Evolutionary conservation across 2,797 vertebrate species (phyloP).

Genomic region (Sebastes variabilis): DNA sequence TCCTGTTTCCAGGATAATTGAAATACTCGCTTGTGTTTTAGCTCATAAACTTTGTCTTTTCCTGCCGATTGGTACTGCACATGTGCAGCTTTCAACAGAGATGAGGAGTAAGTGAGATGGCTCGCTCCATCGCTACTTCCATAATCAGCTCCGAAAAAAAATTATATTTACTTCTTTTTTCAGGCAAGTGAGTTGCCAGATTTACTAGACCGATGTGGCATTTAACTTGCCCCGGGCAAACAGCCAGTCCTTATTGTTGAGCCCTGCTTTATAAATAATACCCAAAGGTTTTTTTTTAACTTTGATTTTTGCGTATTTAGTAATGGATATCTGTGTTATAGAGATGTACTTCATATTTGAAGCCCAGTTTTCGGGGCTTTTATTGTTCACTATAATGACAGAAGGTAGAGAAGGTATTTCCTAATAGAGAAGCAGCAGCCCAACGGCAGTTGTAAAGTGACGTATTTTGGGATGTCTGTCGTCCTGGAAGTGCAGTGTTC

Average conservation of each 20-base stretch:
- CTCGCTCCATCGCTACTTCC: not conserved
- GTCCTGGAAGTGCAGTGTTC: slow-evolving; percentile 51
- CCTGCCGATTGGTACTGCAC: not conserved
- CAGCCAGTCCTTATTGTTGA: not conserved
- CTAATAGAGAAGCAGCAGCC: not conserved
- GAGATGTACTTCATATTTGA: not conserved
- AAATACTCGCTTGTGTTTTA: rapidly evolving
- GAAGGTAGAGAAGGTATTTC: not conserved
- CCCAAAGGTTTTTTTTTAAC: not conserved
- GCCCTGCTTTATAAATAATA: not conserved
- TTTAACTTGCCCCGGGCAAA: not conserved
- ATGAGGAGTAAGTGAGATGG: not conserved
- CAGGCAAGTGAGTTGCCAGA: not conserved
- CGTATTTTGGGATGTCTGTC: slow-evolving; percentile 16
- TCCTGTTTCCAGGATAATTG: not conserved
- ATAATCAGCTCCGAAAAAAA: not conserved
- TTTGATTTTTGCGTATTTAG: not conserved
- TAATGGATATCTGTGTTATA: not conserved
- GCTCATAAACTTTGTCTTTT: not conserved
- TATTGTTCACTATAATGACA: not conserved
- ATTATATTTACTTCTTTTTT: not conserved
- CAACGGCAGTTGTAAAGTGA: not conserved
- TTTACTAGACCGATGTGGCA: not conserved
- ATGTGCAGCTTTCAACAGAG: not conserved
- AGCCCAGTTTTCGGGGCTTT: not conserved